A percentile compares a stretch with the other conserved stretches of the same genome.
These are phyloP conservation scores for Cheirogaleus medius DNA, from an alignment of 2,113 vertebrate genomes.

Conservation along the genomic window DNA sequence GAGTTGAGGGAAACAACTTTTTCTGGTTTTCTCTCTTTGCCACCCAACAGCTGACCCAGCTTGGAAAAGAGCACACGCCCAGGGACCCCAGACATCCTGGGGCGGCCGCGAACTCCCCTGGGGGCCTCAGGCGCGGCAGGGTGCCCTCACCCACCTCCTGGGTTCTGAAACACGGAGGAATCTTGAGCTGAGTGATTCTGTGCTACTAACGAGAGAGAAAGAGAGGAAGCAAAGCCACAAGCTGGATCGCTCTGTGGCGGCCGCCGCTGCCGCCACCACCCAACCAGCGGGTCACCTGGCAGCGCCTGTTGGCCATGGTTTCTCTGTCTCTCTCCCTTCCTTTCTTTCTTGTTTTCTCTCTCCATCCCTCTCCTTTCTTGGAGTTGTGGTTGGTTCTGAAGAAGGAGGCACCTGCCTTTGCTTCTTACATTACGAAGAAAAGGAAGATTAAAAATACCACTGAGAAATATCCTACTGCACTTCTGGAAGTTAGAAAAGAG, in stretches of 20 bases:
- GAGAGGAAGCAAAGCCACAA: conserved; percentile 33
- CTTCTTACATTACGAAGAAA: conserved; percentile 26
- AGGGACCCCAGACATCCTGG: not conserved
- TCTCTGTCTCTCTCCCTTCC: not conserved
- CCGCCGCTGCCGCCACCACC: accelerated
- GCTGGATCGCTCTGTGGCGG: not conserved
- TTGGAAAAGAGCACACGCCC: not conserved
- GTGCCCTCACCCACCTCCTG: not conserved
- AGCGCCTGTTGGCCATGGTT: not conserved
- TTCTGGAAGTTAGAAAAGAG: not conserved
- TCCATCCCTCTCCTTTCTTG: not conserved
- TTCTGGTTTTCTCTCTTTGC: not conserved
- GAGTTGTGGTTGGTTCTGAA: not conserved
- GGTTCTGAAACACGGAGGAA: not conserved
- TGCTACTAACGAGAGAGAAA: conserved; percentile 6
- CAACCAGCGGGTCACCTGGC: not conserved
- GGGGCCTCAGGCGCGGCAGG: not conserved
- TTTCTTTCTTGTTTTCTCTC: not conserved
- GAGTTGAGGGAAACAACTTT: not conserved
- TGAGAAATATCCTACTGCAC: not conserved
- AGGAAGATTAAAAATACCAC: conserved; percentile 11
- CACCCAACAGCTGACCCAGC: not conserved
- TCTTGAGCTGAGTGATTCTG: conserved; percentile 13
- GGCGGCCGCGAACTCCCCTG: not conserved
- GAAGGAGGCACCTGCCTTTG: not conserved